A percentile compares a stretch with the other conserved stretches of the same genome.
Conservation (phyloP, 1,140 invertebrate genomes). For the Trichonephila clavata region DNA sequence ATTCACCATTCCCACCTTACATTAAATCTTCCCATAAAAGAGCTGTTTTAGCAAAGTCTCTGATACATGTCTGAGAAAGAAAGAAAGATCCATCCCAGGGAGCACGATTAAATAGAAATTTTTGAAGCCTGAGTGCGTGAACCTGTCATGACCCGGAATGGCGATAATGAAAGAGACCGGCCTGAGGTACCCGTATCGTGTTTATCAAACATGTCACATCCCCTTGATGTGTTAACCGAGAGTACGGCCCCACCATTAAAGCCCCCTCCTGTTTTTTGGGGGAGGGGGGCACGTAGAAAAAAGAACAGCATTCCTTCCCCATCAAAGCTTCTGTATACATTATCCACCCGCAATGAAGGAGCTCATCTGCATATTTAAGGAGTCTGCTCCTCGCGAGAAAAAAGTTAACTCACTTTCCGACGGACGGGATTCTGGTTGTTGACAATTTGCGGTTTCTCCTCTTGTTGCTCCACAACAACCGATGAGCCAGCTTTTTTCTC, state of each 20-base stretch:
- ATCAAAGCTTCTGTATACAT: constrained; percentile 46
- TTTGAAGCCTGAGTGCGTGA: too few relatives aligned
- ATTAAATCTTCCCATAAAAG: too few relatives aligned
- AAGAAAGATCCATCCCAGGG: too few relatives aligned
- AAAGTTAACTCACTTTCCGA: constrained; percentile 1
- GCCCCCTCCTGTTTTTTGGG: neutral
- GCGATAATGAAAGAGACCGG: too few relatives aligned
- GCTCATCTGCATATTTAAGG: constrained; percentile 66
- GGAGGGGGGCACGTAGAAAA: constrained; percentile 2
- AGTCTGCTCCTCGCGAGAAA: neutral
- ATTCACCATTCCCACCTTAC: too few relatives aligned
- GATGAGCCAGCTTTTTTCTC: neutral
- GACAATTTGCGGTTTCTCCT: constrained; percentile 31
- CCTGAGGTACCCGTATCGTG: neutral
- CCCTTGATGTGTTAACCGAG: constrained; percentile 69
- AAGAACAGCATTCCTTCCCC: neutral
- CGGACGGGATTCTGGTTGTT: constrained; percentile 9
- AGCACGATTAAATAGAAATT: too few relatives aligned
- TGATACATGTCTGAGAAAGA: too few relatives aligned
- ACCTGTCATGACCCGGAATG: neutral
- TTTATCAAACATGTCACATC: constrained; percentile 75
- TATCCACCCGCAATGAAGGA: constrained; percentile 66
- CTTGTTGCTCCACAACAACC: neutral
- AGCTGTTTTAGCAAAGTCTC: too few relatives aligned
- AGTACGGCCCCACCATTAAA: constrained; percentile 65